Conservation (phyloP, 2,113 vertebrate genomes). For the Clupea harengus region DNA sequence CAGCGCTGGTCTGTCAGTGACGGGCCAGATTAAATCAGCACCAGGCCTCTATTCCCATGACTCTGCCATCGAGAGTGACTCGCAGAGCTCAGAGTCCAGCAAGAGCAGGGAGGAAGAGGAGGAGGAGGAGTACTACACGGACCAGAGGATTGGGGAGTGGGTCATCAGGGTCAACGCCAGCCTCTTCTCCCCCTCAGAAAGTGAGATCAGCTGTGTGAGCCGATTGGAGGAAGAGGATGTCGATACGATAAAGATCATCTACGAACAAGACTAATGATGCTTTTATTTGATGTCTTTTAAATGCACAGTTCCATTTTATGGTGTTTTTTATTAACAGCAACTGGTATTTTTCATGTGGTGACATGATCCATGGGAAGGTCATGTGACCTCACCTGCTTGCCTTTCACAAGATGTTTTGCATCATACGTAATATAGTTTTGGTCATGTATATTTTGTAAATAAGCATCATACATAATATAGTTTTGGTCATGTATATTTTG, state of each 20-base stretch:
- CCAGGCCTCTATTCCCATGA: slow-evolving; percentile 38
- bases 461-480: neutral
- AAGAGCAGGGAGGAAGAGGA: neutral
- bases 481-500: neutral
- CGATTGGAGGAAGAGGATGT: slow-evolving; percentile 62
- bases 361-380: neutral
- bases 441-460: neutral
- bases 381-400: neutral
- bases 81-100: slow-evolving; percentile 36
- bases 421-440: neutral
- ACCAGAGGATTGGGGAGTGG: slow-evolving; percentile 70
- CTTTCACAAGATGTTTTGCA: neutral
- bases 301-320: no score
- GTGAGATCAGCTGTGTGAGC: slow-evolving; percentile 28
- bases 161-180: slow-evolving; percentile 66
- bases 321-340: neutral
- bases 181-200: slow-evolving; percentile 58
- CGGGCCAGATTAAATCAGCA: slow-evolving; percentile 23
- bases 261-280: slow-evolving; percentile 36
- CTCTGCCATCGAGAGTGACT: slow-evolving; percentile 60
- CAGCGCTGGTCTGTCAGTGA: slow-evolving; percentile 27
- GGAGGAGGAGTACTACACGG: slow-evolving; percentile 61
- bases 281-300: no score
- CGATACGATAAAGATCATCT: slow-evolving; percentile 67
- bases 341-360: neutral